Conservation (phyloP, 2,113 vertebrate species). For the Genyomyrus donnyi region DNA sequence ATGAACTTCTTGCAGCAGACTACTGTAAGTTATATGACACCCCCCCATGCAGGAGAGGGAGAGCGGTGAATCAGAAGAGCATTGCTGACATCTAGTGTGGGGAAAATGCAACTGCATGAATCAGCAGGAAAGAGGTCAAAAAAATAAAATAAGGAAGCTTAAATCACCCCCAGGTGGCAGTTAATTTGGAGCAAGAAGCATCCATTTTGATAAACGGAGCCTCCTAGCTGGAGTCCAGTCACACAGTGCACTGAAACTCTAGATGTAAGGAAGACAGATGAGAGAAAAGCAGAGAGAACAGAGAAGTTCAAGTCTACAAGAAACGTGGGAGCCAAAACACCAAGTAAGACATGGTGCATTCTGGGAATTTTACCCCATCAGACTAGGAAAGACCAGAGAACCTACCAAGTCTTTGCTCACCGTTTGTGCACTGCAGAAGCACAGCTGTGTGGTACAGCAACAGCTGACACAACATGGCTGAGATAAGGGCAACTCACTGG, state of each 20-base stretch:
- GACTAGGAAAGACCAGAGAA: background rate
- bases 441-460: background rate
- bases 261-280: background rate
- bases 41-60: background rate
- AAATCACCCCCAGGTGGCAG: background rate
- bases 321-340: background rate
- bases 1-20: background rate
- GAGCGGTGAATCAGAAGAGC: background rate
- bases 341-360: background rate
- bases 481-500: background rate
- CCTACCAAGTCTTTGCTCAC: background rate
- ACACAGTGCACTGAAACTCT: background rate
- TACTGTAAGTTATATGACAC: background rate
- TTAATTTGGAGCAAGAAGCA: background rate
- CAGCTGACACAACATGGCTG: background rate
- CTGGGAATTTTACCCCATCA: background rate
- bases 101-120: background rate
- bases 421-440: background rate
- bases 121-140: background rate
- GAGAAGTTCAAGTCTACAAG: background rate
- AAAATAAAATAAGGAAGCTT: background rate
- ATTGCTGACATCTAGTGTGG: background rate
- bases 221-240: background rate
- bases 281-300: background rate
- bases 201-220: background rate